phyloP scores from a whole-genome alignment of 30 jellyfish, hydroid and myxozoan species.

The Turritopsis dohrnii region DNA sequence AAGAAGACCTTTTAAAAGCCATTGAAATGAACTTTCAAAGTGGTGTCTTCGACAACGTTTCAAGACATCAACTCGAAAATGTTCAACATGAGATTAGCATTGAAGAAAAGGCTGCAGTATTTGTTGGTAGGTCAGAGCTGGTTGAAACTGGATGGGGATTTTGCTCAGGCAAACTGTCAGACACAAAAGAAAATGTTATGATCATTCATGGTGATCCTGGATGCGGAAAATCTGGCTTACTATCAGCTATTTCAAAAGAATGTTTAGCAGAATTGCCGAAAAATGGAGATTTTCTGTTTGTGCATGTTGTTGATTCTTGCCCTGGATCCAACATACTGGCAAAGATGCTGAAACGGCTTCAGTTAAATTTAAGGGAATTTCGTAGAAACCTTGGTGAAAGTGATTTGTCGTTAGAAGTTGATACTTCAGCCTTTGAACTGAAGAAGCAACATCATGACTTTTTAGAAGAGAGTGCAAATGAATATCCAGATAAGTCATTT shows the following conservation, averaged over 20 bases:
- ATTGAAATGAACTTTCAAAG: background rate
- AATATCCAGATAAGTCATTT: slow-evolving; percentile 9
- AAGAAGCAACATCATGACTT: background rate
- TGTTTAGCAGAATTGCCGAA: background rate
- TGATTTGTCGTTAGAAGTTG: background rate
- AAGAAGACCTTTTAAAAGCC: background rate
- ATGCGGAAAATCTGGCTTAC: slow-evolving; percentile 4
- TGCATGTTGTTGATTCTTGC: slow-evolving; percentile 6
- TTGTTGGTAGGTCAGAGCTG: background rate
- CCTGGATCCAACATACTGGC: slow-evolving; percentile 1
- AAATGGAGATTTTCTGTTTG: background rate
- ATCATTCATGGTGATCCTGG: slow-evolving; percentile 7
- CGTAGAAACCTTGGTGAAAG: background rate
- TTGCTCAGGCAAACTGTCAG: background rate
- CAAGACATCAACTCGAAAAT: background rate
- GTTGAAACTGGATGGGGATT: background rate
- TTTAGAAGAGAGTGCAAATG: background rate
- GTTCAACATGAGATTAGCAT: background rate
- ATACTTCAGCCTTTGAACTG: background rate
- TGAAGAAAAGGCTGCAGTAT: background rate
- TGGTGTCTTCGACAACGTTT: background rate
- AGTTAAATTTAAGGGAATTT: background rate
- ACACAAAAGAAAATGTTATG: background rate
- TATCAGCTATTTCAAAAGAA: background rate
- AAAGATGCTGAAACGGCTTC: background rate